These are phyloP conservation scores for Lepus europaeus DNA, from an alignment of 2,113 vertebrate species.

Conservation along the genomic window DNA sequence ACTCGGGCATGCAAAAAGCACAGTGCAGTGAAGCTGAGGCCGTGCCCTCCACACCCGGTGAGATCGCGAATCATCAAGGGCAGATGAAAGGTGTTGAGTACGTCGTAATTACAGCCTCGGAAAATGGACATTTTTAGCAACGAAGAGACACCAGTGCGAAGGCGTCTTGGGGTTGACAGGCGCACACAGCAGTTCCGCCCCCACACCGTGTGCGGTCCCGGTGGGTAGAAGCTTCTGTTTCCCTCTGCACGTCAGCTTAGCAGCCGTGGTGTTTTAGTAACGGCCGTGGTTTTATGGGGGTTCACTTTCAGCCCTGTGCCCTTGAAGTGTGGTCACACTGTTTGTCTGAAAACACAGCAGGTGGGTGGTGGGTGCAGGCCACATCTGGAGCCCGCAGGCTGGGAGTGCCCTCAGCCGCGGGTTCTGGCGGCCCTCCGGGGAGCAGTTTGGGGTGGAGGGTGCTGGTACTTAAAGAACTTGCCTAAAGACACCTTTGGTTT, in stretches of 20 bases:
- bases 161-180: neutral
- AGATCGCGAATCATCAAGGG: neutral
- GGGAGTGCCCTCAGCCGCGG: too few relatives aligned
- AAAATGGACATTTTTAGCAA: conserved; percentile 51
- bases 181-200: neutral
- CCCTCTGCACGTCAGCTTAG: neutral
- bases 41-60: neutral
- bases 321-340: neutral
- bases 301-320: neutral
- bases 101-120: neutral
- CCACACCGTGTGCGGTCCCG: fast-evolving
- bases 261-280: neutral
- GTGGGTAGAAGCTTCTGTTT: neutral
- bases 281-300: too few relatives aligned
- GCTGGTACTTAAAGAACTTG: neutral
- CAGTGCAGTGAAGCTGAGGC: neutral
- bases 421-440: neutral
- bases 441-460: neutral
- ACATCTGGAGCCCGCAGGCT: too few relatives aligned
- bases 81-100: neutral
- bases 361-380: fast-evolving
- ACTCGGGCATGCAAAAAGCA: neutral
- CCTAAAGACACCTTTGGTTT: neutral
- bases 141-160: neutral
- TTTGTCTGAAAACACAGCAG: neutral